Evolutionary conservation across 1,140 invertebrate genomes (phyloP), one percentile per base, ranked within the genome.

Genomic region (Drosophila baimaii): DNA sequence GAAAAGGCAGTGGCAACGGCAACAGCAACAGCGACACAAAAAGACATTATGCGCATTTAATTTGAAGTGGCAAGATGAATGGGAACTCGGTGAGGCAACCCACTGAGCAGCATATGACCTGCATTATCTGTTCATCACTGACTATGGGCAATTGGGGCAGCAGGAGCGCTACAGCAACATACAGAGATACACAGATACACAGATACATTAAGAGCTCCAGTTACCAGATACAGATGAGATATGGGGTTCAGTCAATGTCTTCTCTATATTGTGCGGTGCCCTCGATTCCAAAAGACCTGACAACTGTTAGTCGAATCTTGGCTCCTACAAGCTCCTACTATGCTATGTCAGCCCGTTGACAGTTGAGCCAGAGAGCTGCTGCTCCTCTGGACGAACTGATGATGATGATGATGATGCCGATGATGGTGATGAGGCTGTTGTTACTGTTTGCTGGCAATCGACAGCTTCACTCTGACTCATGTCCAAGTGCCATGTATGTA

Each of bases 1-100:
- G 47, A 29, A 51, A 19, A 56, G 19, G 54, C 52, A 57, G 29
- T 12, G 12, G 52, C 51, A 64, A 5, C 47, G 12, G 10, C 25
- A 17, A 7, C 10, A 19, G 17, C 70, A 52, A 29, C 51, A 56
- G 15, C 56, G 49, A 39, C 47, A 73, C 66, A 70, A 62, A 35
- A 70, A 55, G 49, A 58, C 66, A 64, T 71, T 74, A 76, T 74
- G 70, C 71, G 57, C 71, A 74, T 75, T 74, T 54, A 74, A 49
- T 74, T 69, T 49, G 41, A 54, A 51, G 41, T 63, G 74, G 39
- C 23, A 51, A 55, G 46, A 54, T 56, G 55, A 44, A 66, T 62
- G 61, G 57, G 12, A 57, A 47, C 43, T 49, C 43, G 63, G 33
- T 15, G 35, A 52, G 55, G 49, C 59, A 63, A 65, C 51, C 52